Evolutionary conservation across 2,888 invertebrate species (phyloP).

Genomic region (Melinaea marsaeus): DNA sequence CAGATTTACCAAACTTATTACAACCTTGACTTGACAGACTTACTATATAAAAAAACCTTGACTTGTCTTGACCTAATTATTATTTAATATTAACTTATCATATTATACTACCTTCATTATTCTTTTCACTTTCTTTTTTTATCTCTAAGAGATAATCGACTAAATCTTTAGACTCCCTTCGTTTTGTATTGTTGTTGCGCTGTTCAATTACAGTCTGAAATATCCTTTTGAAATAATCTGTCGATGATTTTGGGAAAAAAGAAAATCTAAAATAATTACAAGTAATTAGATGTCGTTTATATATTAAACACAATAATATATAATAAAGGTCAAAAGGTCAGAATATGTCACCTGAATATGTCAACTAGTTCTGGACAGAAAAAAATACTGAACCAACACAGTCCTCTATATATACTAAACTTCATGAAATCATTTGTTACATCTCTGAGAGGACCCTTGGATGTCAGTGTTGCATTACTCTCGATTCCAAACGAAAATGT

Average conservation of each 20-base stretch:
- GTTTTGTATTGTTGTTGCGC: constrained; percentile 35
- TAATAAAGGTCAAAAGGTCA: neutral
- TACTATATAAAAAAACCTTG: neutral
- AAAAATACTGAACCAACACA: constrained; percentile 38
- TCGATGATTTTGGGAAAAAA: constrained; percentile 49
- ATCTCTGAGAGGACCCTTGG: constrained; percentile 34
- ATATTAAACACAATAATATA: neutral
- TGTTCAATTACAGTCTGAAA: constrained; percentile 41
- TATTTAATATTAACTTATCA: neutral
- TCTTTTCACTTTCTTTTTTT: constrained; percentile 27
- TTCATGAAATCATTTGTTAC: constrained; percentile 37
- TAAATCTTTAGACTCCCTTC: constrained; percentile 25
- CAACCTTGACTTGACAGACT: neutral
- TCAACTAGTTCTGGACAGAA: constrained; percentile 40
- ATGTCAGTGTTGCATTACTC: constrained; percentile 38
- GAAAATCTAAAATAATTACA: constrained; percentile 41
- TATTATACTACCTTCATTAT: constrained; percentile 24
- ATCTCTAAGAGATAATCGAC: constrained; percentile 33
- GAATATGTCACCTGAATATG: constrained; percentile 35
- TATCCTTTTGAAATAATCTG: constrained; percentile 41
- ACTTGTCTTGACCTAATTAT: neutral
- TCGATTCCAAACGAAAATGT: constrained; percentile 37
- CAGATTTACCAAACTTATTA: neutral
- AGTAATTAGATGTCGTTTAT: neutral
- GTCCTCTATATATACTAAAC: constrained; percentile 32